Evolutionary conservation across 2,113 vertebrate species (phyloP).

Genomic region (Bothrops jararaca): DNA sequence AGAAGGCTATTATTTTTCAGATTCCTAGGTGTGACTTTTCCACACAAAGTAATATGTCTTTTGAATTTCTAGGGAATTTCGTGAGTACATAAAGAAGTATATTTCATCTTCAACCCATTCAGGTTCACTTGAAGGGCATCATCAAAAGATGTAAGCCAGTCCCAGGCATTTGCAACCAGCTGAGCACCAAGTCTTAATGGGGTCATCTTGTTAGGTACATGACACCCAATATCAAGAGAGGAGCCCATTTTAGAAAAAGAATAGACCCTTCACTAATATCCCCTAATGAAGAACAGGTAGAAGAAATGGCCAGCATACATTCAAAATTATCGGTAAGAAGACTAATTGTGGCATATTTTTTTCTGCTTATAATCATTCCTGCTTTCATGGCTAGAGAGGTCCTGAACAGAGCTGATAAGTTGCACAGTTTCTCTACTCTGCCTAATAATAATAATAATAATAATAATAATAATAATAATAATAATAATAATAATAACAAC

Average conservation of each 20-base stretch:
- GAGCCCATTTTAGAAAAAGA: background rate
- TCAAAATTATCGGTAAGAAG: background rate
- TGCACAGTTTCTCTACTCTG: background rate
- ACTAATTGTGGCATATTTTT: background rate
- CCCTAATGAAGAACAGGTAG: background rate
- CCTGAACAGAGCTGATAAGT: background rate
- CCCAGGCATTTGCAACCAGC: background rate
- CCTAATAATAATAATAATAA: background rate
- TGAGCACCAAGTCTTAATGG: background rate
- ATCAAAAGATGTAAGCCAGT: background rate
- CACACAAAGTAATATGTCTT: background rate
- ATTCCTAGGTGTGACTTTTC: background rate
- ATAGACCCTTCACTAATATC: background rate
- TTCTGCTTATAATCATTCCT: background rate
- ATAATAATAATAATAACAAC: too few relatives aligned
- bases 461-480: too few relatives aligned
- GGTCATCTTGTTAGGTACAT: background rate
- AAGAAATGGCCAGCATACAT: background rate
- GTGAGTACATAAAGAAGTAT: background rate
- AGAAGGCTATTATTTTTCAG: background rate
- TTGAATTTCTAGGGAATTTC: background rate
- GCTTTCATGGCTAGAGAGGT: background rate
- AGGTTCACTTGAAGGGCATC: background rate
- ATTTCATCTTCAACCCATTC: background rate
- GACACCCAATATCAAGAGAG: background rate